These are phyloP conservation scores for Dasyprocta punctata DNA, from an alignment of 2,113 vertebrate genomes.

Conservation along the genomic window DNA sequence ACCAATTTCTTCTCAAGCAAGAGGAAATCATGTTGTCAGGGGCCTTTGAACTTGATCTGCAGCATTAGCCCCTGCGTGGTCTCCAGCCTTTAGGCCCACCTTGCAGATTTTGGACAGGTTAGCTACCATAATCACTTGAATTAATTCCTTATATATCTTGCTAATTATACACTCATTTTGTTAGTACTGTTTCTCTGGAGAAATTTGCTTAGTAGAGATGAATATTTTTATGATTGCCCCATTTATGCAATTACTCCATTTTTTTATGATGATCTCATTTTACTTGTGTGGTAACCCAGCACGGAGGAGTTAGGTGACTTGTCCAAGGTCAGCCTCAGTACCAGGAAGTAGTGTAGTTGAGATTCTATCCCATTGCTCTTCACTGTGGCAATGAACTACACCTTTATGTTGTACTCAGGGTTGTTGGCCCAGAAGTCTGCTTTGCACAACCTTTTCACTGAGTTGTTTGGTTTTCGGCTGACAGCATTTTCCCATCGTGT, in stretches of 20 bases:
- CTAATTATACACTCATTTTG: neutral
- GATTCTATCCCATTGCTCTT: neutral
- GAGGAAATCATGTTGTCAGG: neutral
- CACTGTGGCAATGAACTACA: neutral
- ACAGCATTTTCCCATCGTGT: neutral
- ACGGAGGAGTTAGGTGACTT: neutral
- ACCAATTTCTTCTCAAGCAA: neutral
- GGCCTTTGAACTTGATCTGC: neutral
- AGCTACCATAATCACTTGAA: neutral
- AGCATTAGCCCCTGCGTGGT: neutral
- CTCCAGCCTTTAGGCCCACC: neutral
- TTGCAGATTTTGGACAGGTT: neutral
- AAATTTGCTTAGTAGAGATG: neutral
- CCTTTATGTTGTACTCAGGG: neutral
- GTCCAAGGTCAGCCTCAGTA: neutral
- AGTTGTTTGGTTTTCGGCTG: neutral
- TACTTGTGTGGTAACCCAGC: neutral
- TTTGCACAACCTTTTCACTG: neutral
- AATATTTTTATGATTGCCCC: neutral
- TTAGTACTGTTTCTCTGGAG: neutral
- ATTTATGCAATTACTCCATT: neutral
- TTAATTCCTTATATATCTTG: neutral
- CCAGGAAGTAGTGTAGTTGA: neutral
- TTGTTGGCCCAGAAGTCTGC: neutral
- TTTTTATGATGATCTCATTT: constrained; percentile 2